Evolutionary conservation across 2,113 vertebrate species (phyloP), one percentile per base, ranked within the genome.

Genomic region (Gymnarchus niloticus): DNA sequence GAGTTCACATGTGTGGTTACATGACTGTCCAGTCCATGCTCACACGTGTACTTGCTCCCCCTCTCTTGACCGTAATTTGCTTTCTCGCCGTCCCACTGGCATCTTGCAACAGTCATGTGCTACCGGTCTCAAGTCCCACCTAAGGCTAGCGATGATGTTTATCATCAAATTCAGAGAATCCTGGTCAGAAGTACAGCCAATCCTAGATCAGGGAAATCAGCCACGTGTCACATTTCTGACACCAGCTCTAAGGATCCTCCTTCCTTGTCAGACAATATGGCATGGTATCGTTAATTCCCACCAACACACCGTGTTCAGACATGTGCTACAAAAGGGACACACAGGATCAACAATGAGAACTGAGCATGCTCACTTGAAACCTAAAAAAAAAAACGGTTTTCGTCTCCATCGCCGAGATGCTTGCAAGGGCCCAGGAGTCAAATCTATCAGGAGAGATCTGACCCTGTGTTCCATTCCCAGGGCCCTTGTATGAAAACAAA

Each of bases 401-500:
- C 57, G 8, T 21, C 33, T 73, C 41, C 33, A 17, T 5, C 41
- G 65, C 12, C 1, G 65, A 73, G 1, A 17, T 73, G 41, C 41
- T 73, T 19, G 41, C 65, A 12, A 73, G 33, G 33, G 65, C 84
- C 65, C 51, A 21, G 23, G 41, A 21, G 61, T 21, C 25, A 28
- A 77, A 77, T 85, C 65, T 65, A 41, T 85, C 84, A 77, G 19
- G 6, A 23, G 33, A 17, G 61, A 52, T 37, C 69, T 17, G 84
- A 46, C 73, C 21, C 73, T 51, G 37, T 73, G 19, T 56, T 54
- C 51, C 73, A 28, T 78, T 85, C 84, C 73, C 84, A 57, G 21
- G 73, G 73, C 56, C 52, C 51, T 54, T 54, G 84, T 23, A n/a
- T 10, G 57, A 41, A 46, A 61, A 48, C 23, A 48, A 61, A 61